Evolutionary conservation across 2,113 vertebrate genomes (phyloP).

Genomic region (Collichthys lucidus): DNA sequence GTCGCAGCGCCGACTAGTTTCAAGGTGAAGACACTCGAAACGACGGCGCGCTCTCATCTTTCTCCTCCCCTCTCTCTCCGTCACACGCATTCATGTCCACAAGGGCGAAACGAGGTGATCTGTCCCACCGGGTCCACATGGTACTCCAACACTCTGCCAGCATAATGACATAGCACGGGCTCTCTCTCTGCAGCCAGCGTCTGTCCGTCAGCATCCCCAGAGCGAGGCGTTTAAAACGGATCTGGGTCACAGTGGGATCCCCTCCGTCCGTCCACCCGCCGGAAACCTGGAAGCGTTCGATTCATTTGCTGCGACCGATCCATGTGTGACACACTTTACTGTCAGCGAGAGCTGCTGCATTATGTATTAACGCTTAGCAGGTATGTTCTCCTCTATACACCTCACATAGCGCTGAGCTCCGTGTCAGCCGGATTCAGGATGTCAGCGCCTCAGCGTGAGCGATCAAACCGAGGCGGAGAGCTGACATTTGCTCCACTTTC

Average conservation of each 20-base stretch:
- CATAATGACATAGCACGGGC: conserved; percentile 47
- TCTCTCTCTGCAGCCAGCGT: conserved; percentile 42
- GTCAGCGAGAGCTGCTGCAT: conserved; percentile 52
- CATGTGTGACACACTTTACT: conserved; percentile 40
- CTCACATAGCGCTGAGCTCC: neutral
- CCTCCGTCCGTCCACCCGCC: conserved; percentile 64
- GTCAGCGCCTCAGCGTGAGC: neutral
- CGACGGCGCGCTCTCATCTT: neutral
- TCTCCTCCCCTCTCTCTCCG: neutral
- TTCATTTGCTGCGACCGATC: conserved; percentile 54
- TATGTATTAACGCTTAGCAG: conserved; percentile 43
- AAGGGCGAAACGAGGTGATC: too few species aligned
- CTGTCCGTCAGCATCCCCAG: conserved; percentile 66
- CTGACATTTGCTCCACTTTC: conserved; percentile 15
- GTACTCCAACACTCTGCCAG: conserved; percentile 50
- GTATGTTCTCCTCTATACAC: conserved; percentile 1
- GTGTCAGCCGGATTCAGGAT: neutral
- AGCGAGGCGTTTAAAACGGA: conserved; percentile 74
- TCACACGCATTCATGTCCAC: too few species aligned
- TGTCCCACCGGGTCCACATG: conserved; percentile 55
- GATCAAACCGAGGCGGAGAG: conserved; percentile 3
- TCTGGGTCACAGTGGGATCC: conserved; percentile 78
- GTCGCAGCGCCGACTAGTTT: neutral
- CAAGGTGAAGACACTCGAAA: neutral
- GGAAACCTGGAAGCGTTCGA: conserved; percentile 58